Evolutionary conservation across 2,888 invertebrate genomes (phyloP), one percentile per base, ranked within the genome.

Genomic region (Zelleria hepariella): DNA sequence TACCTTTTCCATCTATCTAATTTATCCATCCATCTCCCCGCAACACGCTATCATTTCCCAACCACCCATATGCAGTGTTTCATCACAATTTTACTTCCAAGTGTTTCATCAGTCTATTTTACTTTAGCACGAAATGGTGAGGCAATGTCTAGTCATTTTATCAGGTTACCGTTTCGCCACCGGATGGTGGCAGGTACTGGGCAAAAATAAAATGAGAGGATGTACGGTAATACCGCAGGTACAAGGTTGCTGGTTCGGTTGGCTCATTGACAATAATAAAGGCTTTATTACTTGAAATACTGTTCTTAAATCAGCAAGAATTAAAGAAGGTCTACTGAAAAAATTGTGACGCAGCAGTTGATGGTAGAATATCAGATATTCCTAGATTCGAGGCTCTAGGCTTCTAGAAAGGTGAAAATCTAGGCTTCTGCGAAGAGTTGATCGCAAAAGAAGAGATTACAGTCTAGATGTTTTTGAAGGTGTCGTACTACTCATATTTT

Each of bases 81-180:
- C 32, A 15, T 42, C 32, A 42, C n/a, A 15, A 15, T 3, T 42
- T 21, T 57, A 24, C 32, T 47, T 15, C n/a, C 3, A 20, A 6
- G 10, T 8, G 52, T 58, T 58, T n/a, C 58, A 58, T 51, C 53
- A 58, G 27, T 53, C n/a, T 53, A 53, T 53, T 53, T 23, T 53
- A 15, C 24, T 53, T 53, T 8, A 52, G 20, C 59, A 24, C 49
- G 48, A 59, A 56, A 49, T 57, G 61, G 59, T 61, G 61, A 27
- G 58, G 62, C 63, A 63, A 63, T 59, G n/a, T 59, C 59, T 64
- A 64, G 48, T 59, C 58, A 27, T 55, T 32, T 62, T 62, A 65
- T 65, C 32, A 55, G 26, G 7, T 2, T 10, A 21, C 65, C n/a
- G 64, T 70, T 70, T 66, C 64, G 63, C 66, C 60, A 68, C 64